Base-by-base conservation (phyloP, 2,797 vertebrate genomes). In the Champsocephalus esox region DNA sequence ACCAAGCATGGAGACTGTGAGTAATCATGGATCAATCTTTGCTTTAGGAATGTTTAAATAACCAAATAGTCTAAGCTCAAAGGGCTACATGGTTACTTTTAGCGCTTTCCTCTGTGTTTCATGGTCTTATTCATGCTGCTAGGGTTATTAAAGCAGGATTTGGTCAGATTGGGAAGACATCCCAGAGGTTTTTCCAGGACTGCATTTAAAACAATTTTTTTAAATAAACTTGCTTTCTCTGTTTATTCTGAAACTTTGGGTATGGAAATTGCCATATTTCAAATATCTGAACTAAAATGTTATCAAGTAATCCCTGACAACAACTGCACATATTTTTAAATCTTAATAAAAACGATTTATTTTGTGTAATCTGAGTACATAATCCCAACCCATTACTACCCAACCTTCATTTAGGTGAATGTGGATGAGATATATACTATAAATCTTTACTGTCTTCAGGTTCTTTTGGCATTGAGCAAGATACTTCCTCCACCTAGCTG, bases 1-100 rank as follows among this genome's bases (percentile, higher is more conserved):
- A 69, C 94, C 93, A 1, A 74, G 58, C 21, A 93, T 92, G 80
- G 86, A 90, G 58, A 79, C 87, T 50, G 93, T 95, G 41, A 81
- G 88, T 0, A 0, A 12, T 1, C 21, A 32, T 19, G 10, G 3
- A 34, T 52, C 0, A 19, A 14, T 38, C 46, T 3, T 28, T 54
- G 10, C 11, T 46, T 50, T 1, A 58, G 9, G 17, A 62, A 14
- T 21, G 16, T 17, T 16, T 7, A 2, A 38, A 17, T 9, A 46
- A 32, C 17, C n/a, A 55, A 50, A 44, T 21, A 59, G 17, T 38
- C 32, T 14, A n/a, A 38, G 13, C 32, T 43, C n/a, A 65, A 21
- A 63, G 5, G 9, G 32, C 45, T 24, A n/a, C 16, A 19, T 49
- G 9, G 28, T 49, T n/a, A 3, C 11, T 63, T 62, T 1, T 34